phyloP scores from a whole-genome alignment of 2,888 invertebrate genomes.

The Lasioglossum vierecki region DNA sequence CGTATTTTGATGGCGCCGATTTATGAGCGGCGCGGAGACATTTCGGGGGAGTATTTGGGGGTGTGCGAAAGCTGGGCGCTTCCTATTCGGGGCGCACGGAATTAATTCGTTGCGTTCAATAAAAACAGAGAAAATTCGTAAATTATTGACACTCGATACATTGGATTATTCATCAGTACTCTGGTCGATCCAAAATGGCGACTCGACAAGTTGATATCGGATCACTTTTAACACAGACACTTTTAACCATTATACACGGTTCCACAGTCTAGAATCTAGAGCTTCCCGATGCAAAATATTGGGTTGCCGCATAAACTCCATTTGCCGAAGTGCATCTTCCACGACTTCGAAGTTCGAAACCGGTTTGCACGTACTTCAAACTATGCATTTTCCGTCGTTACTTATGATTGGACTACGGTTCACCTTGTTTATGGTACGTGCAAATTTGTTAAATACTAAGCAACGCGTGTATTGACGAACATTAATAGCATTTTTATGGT shows the following conservation, averaged over 20 bases:
- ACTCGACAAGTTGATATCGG: neutral
- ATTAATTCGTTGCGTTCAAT: neutral
- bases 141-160: neutral
- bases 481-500: neutral
- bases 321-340: neutral
- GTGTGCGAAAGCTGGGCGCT: neutral
- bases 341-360: slow-evolving; percentile 1
- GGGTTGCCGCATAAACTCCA: neutral
- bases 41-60: neutral
- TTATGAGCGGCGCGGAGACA: neutral
- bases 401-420: neutral
- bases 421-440: neutral
- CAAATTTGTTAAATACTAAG: neutral
- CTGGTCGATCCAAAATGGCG: neutral
- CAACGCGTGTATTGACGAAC: neutral
- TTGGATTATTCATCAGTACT: neutral
- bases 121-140: neutral
- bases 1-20: slow-evolving; percentile 20
- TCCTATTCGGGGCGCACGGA: neutral
- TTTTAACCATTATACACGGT: neutral
- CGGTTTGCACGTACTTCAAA: neutral
- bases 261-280: neutral
- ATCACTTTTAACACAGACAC: neutral
- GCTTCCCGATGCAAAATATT: neutral
- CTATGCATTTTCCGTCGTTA: slow-evolving; percentile 9